Evolutionary conservation across 2,888 invertebrate species (phyloP), one percentile per base, ranked within the genome.

Genomic region (Tiliacea citrago): DNA sequence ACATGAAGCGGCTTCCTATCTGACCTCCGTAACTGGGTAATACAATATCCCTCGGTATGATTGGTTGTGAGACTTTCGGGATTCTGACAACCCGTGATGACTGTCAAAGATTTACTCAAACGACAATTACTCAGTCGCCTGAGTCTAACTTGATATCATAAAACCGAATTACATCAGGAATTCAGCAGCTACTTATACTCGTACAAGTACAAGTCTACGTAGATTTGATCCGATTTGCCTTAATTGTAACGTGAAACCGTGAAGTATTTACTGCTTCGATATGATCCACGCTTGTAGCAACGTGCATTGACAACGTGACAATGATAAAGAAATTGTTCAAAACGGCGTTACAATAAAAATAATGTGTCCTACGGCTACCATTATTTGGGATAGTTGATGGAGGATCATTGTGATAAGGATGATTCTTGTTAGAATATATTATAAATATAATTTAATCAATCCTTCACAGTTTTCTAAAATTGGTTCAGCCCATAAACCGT

Each of bases 281-380:
- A 39, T 18, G 51, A 66, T 9, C 51, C 67, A 73, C 62, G 51
- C 57, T 51, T 9, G 13, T 4, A 21, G 21, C n/a, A 67, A 62
- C 81, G 82, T 74, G 78, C 53, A 62, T 9, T 18, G 18, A 51
- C 53, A 78, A 82, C 82, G 82, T 82, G 79, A 82, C 65, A 16
- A 1, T 42, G 78, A 82, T 82, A 82, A 75, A 65, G 49, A 66
- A 61, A 58, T 24, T 49, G n/a, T 62, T 47, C 35, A 9, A 49
- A 58, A 55, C 16, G 45, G 16, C 12, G 35, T 65, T 35, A 67
- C 8, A 69, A 60, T 72, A 73, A 73, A 71, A 77, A 60, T 53
- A 65, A 61, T 68, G 67, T 70, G 53, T 81, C 67, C 70, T 42
- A 35, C 12, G 74, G n/a, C n/a, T n/a, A n/a, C n/a, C n/a, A 78